Base-by-base conservation (phyloP, 2,797 vertebrate species). In the Megalops cyprinoides region DNA sequence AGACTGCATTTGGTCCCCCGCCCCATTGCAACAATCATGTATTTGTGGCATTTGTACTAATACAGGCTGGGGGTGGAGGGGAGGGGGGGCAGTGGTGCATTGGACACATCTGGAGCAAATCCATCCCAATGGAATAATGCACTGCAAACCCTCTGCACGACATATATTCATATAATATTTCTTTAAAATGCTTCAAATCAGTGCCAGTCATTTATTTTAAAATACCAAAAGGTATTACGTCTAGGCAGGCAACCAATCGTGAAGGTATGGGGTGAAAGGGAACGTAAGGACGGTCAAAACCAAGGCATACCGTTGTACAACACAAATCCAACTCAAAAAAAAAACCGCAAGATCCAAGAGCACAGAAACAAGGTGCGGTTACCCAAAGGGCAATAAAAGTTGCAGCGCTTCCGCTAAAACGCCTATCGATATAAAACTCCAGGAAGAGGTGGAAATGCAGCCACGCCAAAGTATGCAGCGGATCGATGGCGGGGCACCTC, bases 1-100 rank as follows among this genome's bases (percentile, higher is more conserved):
- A 78, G 56, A 84, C 82, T 78, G 25, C 65, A 78, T 83, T 84
- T 86, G 42, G 79, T 79, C 86, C 20, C 84, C 25, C 78, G 12
- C 9, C 51, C 51, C 10, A 14, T 53, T 4, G 10, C 46, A 53
- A 18, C 10, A 6, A 1, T 18, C 51, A 28, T 31, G n/a, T n/a
- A 60, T 20, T 60, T 60, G 18, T n/a, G 18, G 56, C n/a, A 60
- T 60, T 31, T n/a, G 56, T 25, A 60, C 56, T 9, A 60, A 28
- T 9, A 28, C 56, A n/a, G n/a, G n/a, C n/a, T n/a, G n/a, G n/a
- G n/a, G n/a, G n/a, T 48, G 46, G 10, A 46, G 10, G 28, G 9
- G 7, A 1, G 12, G 10, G 51, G 51, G 3, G 15, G 51, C 12
- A 14, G 10, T 53, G 51, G 23, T 58, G 18, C n/a, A 56, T 23